Conservation (phyloP, 2,797 vertebrate genomes). For the Antennarius maculatus region DNA sequence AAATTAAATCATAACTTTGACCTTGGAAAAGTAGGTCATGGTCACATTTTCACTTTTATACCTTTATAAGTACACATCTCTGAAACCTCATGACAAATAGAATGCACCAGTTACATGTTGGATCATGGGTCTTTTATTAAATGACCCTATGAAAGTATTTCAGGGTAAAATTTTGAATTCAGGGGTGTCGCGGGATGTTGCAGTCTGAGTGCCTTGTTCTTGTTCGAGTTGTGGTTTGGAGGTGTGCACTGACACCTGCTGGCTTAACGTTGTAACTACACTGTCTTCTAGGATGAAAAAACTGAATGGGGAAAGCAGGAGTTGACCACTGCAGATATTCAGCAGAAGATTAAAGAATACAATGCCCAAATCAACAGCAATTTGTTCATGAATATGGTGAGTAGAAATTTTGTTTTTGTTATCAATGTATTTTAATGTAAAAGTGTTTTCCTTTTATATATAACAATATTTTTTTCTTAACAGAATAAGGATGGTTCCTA, state of each 20-base stretch:
- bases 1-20: too few species aligned
- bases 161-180: too few species aligned
- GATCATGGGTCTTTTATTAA: too few species aligned
- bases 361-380: slow-evolving; percentile 97
- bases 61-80: too few species aligned
- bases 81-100: too few species aligned
- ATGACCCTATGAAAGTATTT: too few species aligned
- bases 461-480: slow-evolving; percentile 2
- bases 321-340: slow-evolving; percentile 85
- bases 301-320: slow-evolving; percentile 83
- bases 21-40: too few species aligned
- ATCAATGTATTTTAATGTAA: neutral
- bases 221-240: slow-evolving; percentile 7
- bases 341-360: slow-evolving; percentile 95
- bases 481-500: slow-evolving; percentile 96
- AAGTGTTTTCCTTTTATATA: neutral
- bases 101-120: too few species aligned
- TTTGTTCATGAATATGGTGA: slow-evolving; percentile 96
- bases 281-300: slow-evolving; percentile 86
- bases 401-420: slow-evolving; percentile 20
- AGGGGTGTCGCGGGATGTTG: too few species aligned
- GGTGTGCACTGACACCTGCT: slow-evolving; percentile 55
- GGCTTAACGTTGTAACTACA: slow-evolving; percentile 42
- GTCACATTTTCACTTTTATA: too few species aligned
- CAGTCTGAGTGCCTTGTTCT: too few species aligned